These are phyloP conservation scores for Eclectus roratus DNA, from an alignment of 2,113 vertebrate genomes.

Conservation along the genomic window DNA sequence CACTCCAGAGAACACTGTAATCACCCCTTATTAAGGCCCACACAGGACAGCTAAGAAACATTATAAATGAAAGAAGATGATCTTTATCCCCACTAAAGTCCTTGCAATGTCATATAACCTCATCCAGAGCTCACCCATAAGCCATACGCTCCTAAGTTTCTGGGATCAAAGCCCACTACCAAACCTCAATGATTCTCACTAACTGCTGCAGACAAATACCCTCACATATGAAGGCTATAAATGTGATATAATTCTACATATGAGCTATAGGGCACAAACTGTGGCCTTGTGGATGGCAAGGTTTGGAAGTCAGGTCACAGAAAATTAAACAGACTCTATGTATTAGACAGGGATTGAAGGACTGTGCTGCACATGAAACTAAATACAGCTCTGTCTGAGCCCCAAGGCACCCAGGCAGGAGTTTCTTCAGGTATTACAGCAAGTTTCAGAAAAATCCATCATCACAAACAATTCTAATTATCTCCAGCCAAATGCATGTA, in stretches of 20 bases:
- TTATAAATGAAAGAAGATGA: background rate
- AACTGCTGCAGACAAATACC: background rate
- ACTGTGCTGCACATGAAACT: background rate
- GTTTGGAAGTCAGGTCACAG: background rate
- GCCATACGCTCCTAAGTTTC: background rate
- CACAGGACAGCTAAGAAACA: background rate
- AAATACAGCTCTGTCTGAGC: background rate
- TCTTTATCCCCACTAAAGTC: background rate
- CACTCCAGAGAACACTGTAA: background rate
- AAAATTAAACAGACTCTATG: background rate
- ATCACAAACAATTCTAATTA: slow-evolving; percentile 28
- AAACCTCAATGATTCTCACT: background rate
- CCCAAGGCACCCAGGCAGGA: background rate
- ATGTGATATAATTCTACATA: background rate
- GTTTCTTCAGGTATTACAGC: slow-evolving; percentile 12
- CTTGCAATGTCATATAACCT: background rate
- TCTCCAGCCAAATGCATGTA: slow-evolving; percentile 27
- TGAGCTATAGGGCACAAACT: background rate
- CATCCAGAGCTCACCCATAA: background rate
- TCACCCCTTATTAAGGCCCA: background rate
- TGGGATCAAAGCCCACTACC: background rate
- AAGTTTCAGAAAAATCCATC: slow-evolving; percentile 42
- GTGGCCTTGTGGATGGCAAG: background rate
- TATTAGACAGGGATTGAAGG: background rate
- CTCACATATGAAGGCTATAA: background rate